Base-by-base conservation (phyloP, 2,113 vertebrate species). In the Malaclemys terrapin region DNA sequence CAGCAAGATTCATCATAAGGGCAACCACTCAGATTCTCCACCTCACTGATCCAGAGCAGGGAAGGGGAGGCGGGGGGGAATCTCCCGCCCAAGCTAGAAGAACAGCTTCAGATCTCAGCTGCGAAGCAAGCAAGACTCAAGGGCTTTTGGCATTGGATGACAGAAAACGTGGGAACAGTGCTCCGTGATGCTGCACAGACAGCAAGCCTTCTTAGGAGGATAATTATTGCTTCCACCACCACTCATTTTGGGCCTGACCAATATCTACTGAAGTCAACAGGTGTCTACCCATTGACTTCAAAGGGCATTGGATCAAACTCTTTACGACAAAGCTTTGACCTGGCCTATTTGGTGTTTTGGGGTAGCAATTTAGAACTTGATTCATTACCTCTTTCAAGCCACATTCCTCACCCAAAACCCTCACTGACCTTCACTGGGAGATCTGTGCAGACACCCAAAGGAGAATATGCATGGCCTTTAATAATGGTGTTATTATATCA, bases 261-360 rank as follows among this genome's bases (percentile, higher is more conserved):
- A 90, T 80, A 85, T 90, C 94, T 85, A 83, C 95, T 96, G 96
- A 97, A 97, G 95, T 96, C 95, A 97, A 94, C 80, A n/a, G 2
- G 82, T 47, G 59, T 57, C 91, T 82, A 72, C 12, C 92, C 89
- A 87, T 85, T 94, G 95, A 89, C 81, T 78, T 91, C 93, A 93
- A 38, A 2, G 49, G 81, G 89, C 89, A 47, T 47, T 47, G 27
- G 42, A 47, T 47, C 75, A 47, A 4, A 2, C 42, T 27, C 24
- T 47, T 78, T 6, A 45, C 12, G 8, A 25, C 25, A 25, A 76
- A 24, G 38, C 24, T 45, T 45, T 16, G 75, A 14, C 42, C 14
- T 16, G 75, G 22, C 24, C 75, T 47, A 45, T 2, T 16, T 47
- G 22, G 42, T 16, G 35, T 72, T 72, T 72, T 38, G 19, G 24